Evolutionary conservation across 2,888 invertebrate genomes (phyloP).

Genomic region (Cosmia trapezina): DNA sequence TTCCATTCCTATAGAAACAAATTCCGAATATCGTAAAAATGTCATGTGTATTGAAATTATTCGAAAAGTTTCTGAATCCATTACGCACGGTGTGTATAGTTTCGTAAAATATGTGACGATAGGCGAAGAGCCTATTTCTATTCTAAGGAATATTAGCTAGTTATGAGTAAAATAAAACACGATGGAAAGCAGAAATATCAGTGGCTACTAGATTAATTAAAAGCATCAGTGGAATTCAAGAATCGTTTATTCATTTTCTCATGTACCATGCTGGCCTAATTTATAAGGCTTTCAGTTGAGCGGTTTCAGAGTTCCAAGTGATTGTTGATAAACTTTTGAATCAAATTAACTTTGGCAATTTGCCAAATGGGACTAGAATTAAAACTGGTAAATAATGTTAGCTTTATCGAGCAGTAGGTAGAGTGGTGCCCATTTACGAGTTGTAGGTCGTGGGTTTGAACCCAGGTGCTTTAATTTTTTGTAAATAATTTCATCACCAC

Average conservation of each 20-base stretch:
- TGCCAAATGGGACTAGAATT: conserved; percentile 36
- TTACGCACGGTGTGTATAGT: background rate
- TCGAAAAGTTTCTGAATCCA: conserved; percentile 63
- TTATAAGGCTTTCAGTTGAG: conserved; percentile 39
- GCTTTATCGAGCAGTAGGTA: conserved; percentile 5
- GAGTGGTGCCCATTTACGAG: too few species aligned
- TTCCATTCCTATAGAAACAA: conserved; percentile 50
- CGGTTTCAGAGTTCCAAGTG: conserved; percentile 45
- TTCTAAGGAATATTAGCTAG: too few species aligned
- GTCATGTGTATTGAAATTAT: conserved; percentile 69
- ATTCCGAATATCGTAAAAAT: conserved; percentile 64
- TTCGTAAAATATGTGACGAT: conserved; percentile 35
- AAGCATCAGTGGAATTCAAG: conserved; percentile 9
- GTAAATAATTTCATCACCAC: too few species aligned
- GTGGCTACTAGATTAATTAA: conserved; percentile 17
- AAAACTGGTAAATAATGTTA: conserved; percentile 39
- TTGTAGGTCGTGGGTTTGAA: too few species aligned
- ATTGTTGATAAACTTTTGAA: conserved; percentile 63
- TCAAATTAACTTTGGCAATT: conserved; percentile 57
- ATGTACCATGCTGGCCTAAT: conserved; percentile 47
- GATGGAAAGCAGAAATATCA: conserved; percentile 2
- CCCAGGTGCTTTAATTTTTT: too few species aligned
- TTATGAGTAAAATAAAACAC: background rate
- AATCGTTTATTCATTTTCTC: conserved; percentile 40
- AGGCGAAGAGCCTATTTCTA: conserved; percentile 15